Evolutionary conservation across 2,797 vertebrate genomes (phyloP).

Genomic region (Decapterus maruadsi): DNA sequence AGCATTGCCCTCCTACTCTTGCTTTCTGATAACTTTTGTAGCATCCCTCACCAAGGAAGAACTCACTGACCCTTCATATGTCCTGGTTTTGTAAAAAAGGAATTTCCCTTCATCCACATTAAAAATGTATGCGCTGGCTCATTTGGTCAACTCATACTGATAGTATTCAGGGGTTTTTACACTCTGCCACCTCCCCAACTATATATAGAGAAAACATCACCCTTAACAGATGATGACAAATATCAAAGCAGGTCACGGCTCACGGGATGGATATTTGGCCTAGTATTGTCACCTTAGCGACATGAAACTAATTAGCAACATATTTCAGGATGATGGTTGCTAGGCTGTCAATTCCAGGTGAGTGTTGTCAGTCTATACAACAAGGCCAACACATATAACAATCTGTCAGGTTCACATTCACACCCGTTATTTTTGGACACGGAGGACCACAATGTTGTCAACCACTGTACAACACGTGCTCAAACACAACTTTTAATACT

Average conservation of each 20-base stretch:
- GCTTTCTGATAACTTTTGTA: background rate
- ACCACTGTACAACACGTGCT: no score
- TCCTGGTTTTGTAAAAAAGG: slow-evolving; percentile 10
- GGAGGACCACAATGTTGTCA: no score
- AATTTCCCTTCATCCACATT: slow-evolving; percentile 35
- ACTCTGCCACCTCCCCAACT: background rate
- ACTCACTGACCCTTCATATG: slow-evolving; percentile 17
- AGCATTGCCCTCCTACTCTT: background rate
- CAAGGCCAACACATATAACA: no score
- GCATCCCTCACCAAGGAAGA: slow-evolving; percentile 1
- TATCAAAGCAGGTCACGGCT: slow-evolving; percentile 9
- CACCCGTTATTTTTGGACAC: no score
- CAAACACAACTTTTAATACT: background rate
- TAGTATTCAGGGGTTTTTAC: background rate
- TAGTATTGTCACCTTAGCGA: background rate
- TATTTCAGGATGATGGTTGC: no score
- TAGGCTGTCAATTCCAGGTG: no score
- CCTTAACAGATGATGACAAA: background rate
- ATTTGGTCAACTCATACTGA: slow-evolving; percentile 10
- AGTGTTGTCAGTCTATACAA: no score
- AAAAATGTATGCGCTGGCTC: background rate
- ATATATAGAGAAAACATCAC: background rate
- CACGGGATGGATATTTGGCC: background rate
- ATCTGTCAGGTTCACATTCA: no score
- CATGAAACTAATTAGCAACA: background rate